Evolutionary conservation across 2,113 vertebrate species (phyloP).

Genomic region (Nycticorax nycticorax): DNA sequence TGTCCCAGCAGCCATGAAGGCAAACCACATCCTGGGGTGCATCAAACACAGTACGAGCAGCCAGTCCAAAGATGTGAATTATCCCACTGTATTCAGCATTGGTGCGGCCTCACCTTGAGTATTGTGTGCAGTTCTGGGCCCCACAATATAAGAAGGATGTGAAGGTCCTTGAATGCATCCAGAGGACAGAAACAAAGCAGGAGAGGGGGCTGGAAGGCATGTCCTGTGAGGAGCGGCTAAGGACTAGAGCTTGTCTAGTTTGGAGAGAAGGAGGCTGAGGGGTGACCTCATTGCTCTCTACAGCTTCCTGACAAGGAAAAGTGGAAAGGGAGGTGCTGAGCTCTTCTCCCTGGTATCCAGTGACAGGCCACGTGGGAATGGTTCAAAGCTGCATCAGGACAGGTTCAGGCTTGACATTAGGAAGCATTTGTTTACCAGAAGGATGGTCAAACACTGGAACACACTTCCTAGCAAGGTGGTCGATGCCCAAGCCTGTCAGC

Average conservation of each 20-base stretch:
- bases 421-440: neutral
- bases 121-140: neutral
- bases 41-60: neutral
- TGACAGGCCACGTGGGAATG: neutral
- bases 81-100: neutral
- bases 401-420: neutral
- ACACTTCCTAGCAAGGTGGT: neutral
- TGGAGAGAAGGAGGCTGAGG: neutral
- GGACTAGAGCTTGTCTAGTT: neutral
- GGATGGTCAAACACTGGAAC: neutral
- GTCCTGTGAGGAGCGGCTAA: neutral
- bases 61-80: neutral
- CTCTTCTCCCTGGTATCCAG: neutral
- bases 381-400: neutral
- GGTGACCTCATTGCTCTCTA: neutral
- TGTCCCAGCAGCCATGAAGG: neutral
- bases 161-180: neutral
- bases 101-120: neutral
- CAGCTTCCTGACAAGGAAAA: neutral
- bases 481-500: neutral
- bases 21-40: neutral
- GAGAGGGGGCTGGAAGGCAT: neutral
- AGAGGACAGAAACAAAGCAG: neutral
- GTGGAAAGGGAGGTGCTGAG: neutral
- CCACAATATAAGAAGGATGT: too few relatives aligned